phyloP scores from a whole-genome alignment of 2,797 vertebrate species.

The Carapus acus region DNA sequence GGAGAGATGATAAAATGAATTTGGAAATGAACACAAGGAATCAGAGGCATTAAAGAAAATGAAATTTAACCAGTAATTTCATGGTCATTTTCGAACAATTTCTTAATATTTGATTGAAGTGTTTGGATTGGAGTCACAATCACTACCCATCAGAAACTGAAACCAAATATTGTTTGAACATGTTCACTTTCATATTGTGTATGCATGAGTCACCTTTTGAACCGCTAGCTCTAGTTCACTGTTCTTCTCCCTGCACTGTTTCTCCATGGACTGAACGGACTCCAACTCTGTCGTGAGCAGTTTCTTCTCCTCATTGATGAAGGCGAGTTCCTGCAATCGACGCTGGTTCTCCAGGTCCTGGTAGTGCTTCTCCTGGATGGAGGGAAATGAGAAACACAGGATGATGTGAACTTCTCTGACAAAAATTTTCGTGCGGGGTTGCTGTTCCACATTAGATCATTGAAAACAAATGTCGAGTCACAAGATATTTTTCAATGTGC shows the following conservation, averaged over 20 bases:
- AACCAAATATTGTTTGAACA: too few species aligned
- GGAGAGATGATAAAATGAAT: conserved; percentile 34
- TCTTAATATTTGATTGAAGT: too few species aligned
- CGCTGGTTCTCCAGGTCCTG: conserved; percentile 70
- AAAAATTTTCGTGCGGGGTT: too few species aligned
- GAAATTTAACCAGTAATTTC: too few species aligned
- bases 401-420: too few species aligned
- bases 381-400: neutral
- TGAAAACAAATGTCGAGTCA: too few species aligned
- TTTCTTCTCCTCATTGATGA: conserved; percentile 68
- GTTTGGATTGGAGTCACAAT: too few species aligned
- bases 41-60: conserved; percentile 2
- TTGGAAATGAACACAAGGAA: neutral
- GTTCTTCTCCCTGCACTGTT: conserved; percentile 68
- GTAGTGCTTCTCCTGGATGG: conserved; percentile 73
- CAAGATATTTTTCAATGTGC: too few species aligned
- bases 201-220: conserved; percentile 73
- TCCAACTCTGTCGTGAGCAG: conserved; percentile 74
- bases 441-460: too few species aligned
- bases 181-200: neutral
- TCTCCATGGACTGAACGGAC: conserved; percentile 71
- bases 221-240: conserved; percentile 75
- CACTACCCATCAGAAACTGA: too few species aligned
- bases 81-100: too few species aligned
- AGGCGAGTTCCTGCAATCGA: conserved; percentile 66